Percentiles rank a stretch among this genome's conserved stretches.
Evolutionary conservation across 2,888 invertebrate species (phyloP).

Genomic region (Caenorhabditis sp.): DNA sequence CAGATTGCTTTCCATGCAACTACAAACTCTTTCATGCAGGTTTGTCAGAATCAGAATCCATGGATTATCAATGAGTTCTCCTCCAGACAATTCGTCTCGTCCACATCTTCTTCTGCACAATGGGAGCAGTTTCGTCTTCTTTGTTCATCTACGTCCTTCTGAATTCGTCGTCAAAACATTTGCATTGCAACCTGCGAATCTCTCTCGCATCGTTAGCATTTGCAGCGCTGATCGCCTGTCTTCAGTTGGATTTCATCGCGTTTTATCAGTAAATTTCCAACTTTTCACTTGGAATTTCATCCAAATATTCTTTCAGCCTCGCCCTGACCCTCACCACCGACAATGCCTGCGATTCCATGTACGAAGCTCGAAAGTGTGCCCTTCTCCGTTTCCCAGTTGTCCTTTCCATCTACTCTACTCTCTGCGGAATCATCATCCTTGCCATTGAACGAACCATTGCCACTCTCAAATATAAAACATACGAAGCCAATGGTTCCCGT

Average conservation of each 20-base stretch:
- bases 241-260: slow-evolving; percentile 68
- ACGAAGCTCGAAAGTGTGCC: slow-evolving; percentile 61
- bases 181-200: slow-evolving; percentile 70
- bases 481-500: slow-evolving; percentile 68
- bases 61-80: no score
- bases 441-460: slow-evolving; percentile 72
- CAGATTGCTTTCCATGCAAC: slow-evolving; percentile 64
- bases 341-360: slow-evolving; percentile 62
- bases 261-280: slow-evolving; percentile 63
- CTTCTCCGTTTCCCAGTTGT: slow-evolving; percentile 67
- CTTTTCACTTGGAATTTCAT: background rate
- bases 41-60: slow-evolving; percentile 6
- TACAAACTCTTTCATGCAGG: slow-evolving; percentile 69
- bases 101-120: slow-evolving; percentile 66
- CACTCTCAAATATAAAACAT: slow-evolving; percentile 69
- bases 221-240: slow-evolving; percentile 69
- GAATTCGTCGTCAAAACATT: slow-evolving; percentile 62
- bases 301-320: slow-evolving; percentile 40
- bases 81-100: slow-evolving; percentile 69
- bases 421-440: slow-evolving; percentile 69
- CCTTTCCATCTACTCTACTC: slow-evolving; percentile 70
- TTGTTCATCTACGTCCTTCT: slow-evolving; percentile 70
- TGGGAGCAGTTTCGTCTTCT: slow-evolving; percentile 65
- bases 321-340: slow-evolving; percentile 49
- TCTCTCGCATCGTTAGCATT: slow-evolving; percentile 67